A percentile compares a stretch with the other conserved stretches of the same genome.
phyloP scores from a whole-genome alignment of 2,113 vertebrate genomes.

The Psilopogon haemacephalus region DNA sequence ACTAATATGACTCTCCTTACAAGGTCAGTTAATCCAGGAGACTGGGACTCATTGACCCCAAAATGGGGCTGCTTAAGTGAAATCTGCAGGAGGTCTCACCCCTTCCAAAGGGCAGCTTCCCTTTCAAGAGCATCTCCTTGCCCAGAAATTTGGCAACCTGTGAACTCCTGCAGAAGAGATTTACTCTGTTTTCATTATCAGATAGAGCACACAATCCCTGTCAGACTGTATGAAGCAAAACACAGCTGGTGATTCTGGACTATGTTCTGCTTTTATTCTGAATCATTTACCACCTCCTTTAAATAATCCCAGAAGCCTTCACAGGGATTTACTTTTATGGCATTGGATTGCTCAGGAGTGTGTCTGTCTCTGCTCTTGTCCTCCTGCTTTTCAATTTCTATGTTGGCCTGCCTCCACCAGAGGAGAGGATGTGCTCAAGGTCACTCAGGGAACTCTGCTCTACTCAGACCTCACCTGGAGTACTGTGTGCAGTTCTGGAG shows the following conservation, averaged over 20 bases:
- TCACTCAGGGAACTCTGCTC: no score
- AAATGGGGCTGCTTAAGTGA: background rate
- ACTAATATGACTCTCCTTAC: background rate
- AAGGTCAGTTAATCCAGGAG: background rate
- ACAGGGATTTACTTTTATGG: constrained; percentile 1
- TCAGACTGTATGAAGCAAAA: background rate
- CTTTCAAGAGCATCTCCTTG: background rate
- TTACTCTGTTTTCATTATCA: constrained; percentile 6
- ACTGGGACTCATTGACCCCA: background rate
- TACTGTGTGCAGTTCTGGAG: no score
- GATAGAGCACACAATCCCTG: background rate
- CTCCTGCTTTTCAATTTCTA: background rate
- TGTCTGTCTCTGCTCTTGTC: background rate
- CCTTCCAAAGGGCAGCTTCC: background rate
- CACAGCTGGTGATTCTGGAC: constrained; percentile 50
- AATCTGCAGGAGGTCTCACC: background rate
- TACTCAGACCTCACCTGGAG: no score
- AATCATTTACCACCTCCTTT: constrained; percentile 56
- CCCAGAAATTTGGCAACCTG: background rate
- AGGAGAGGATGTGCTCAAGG: background rate
- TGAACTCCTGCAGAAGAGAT: background rate
- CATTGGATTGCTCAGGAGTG: background rate
- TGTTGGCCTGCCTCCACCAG: background rate
- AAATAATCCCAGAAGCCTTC: constrained; percentile 40
- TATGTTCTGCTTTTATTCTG: constrained; percentile 36